phyloP scores from a whole-genome alignment of 1,140 invertebrate genomes.

The Sinella curviseta region DNA sequence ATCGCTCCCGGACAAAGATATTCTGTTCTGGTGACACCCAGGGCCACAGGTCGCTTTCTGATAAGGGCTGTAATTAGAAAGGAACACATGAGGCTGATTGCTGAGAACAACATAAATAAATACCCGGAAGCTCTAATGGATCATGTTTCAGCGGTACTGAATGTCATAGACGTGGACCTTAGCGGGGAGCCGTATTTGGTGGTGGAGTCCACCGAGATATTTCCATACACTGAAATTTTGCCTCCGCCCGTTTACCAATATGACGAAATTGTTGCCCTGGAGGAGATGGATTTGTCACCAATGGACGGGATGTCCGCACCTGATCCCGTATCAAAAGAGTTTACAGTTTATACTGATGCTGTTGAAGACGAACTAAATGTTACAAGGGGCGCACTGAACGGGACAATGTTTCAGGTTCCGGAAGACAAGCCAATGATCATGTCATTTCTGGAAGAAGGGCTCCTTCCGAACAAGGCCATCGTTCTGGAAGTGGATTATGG shows the following conservation, averaged over 20 bases:
- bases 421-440: not conserved
- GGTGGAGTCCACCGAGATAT: not conserved
- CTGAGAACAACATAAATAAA: not conserved
- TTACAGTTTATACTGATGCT: not conserved
- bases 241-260: not conserved
- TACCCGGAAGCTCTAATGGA: not conserved
- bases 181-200: not conserved
- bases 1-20: constrained; percentile 24
- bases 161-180: not conserved
- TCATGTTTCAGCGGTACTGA: not conserved
- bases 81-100: not conserved
- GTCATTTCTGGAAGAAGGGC: not conserved
- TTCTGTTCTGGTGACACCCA: constrained; percentile 30
- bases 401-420: not conserved
- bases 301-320: not conserved
- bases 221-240: not conserved
- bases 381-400: not conserved
- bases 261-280: not conserved
- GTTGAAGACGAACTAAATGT: not conserved
- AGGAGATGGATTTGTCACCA: not conserved
- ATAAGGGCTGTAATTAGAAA: constrained; percentile 1
- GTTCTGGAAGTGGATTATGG: not conserved
- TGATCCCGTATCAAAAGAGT: constrained; percentile 11
- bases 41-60: not conserved
- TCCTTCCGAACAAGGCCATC: not conserved